phyloP scores from a whole-genome alignment of 2,888 invertebrate species.

The Diogma glabrata region DNA sequence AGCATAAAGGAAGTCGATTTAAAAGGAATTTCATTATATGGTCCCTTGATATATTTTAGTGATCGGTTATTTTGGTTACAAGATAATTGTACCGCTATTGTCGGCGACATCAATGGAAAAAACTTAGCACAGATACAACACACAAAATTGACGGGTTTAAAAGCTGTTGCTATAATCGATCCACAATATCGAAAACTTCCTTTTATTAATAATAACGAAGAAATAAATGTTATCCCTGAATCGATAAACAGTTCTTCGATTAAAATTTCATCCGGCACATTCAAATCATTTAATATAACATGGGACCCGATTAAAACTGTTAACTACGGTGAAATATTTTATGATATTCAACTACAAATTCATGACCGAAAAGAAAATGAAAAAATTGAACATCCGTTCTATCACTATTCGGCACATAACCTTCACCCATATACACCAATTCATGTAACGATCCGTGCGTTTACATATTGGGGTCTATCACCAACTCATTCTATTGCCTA shows the following conservation, averaged over 20 bases:
- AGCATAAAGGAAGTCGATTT: constrained; percentile 25
- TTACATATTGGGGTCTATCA: constrained; percentile 76
- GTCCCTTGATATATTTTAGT: constrained; percentile 69
- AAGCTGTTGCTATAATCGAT: constrained; percentile 61
- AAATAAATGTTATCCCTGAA: constrained; percentile 56
- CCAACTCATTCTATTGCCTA: constrained; percentile 45
- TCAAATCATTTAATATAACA: constrained; percentile 69
- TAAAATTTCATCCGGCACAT: constrained; percentile 57
- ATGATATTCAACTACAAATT: constrained; percentile 55
- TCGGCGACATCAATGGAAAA: constrained; percentile 62
- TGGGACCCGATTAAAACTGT: constrained; percentile 67
- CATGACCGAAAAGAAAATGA: constrained; percentile 10
- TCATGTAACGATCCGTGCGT: constrained; percentile 63
- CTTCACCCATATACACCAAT: constrained; percentile 59
- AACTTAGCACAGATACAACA: constrained; percentile 58
- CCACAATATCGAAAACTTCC: constrained; percentile 42
- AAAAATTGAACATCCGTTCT: constrained; percentile 36
- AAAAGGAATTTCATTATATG: constrained; percentile 43
- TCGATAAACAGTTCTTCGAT: constrained; percentile 55
- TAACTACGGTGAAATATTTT: constrained; percentile 71
- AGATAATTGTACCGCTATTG: constrained; percentile 57
- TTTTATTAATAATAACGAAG: constrained; percentile 11
- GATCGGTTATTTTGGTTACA: constrained; percentile 75
- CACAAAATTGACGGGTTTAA: constrained; percentile 50
- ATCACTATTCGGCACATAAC: constrained; percentile 38